Percentiles rank a stretch among this genome's conserved stretches.
These are phyloP conservation scores for Popillia japonica DNA, from an alignment of 1,140 invertebrate genomes.

Conservation along the genomic window DNA sequence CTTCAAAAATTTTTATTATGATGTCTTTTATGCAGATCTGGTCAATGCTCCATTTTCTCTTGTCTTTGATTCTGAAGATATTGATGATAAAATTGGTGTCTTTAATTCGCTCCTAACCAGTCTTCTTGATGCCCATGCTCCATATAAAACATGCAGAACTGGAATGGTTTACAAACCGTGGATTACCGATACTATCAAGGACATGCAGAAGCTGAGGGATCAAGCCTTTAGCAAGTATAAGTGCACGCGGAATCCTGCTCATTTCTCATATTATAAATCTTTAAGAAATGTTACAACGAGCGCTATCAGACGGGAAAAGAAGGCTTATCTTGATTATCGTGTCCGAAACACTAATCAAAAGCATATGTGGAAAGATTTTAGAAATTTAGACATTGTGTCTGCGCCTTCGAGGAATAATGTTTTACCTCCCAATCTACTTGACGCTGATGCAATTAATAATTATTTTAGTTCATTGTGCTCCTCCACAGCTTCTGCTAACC, in stretches of 20 bases:
- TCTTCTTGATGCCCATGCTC: conserved; percentile 30
- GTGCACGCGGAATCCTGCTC: not conserved
- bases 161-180: not conserved
- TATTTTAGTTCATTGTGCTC: not conserved
- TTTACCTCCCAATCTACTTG: not conserved
- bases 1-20: conserved; percentile 17
- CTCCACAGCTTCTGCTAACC: not conserved
- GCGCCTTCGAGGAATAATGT: not conserved
- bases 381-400: conserved; percentile 4
- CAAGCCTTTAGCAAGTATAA: conserved; percentile 4
- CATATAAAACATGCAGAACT: not conserved
- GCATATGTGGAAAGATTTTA: not conserved
- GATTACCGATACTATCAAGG: conserved; percentile 21
- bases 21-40: conserved; percentile 7
- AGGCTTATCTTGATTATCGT: conserved; percentile 7
- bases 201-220: conserved; percentile 20
- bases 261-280: conserved; percentile 32
- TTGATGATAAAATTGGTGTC: conserved; percentile 31
- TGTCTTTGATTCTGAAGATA: conserved; percentile 18
- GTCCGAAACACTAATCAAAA: not conserved
- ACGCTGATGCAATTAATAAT: conserved; percentile 11
- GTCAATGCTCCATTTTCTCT: not conserved
- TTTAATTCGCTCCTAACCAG: conserved; percentile 11
- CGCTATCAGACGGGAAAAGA: conserved; percentile 14
- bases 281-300: conserved; percentile 19